Base-by-base conservation (phyloP, 2,797 vertebrate genomes). In the Cossypha caffra region DNA sequence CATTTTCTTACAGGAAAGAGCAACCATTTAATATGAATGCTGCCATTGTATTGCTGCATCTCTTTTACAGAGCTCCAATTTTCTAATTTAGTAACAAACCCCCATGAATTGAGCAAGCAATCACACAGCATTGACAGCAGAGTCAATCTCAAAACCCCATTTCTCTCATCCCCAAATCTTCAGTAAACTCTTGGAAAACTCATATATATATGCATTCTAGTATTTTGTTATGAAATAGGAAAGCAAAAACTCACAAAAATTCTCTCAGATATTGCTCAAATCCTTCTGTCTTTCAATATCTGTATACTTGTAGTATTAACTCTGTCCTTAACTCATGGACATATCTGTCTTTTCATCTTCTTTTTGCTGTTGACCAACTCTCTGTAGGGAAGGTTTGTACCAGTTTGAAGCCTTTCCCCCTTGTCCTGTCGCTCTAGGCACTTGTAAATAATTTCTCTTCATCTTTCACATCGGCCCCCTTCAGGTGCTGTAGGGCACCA, bases 1-100 rank as follows among this genome's bases (percentile, higher is more conserved):
- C 10, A 35, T 66, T 90, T 92, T 86, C 43, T 93, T 63, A 66
- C 31, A 76, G 76, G 59, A 95, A 76, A 77, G 13, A 71, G 21
- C 29, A 77, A 47, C 28, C 8, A 63, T 42, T 93, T 86, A 58
- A 69, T 54, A 83, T 38, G 3, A 13, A 23, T 4, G 2, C 51
- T 88, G 14, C 45, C 18, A 2, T 3, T 45, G 7, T 79, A 42
- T 62, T 62, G 50, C 10, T 62, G 6, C 42, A 79, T 80, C 16
- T 72, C 1, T 0, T 17, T 58, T 73, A 66, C 12, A 88, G 19
- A 83, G 2, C 12, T 88, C n/a, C 7, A 62, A 3, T 63, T 23
- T 67, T 80, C 52, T 62, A 52, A 80, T 73, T 76, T 62, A 52
- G n/a, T 24, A 90, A 59, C 8, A 66, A 69, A 57, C 3, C 2